These are phyloP conservation scores for Zaprionus tsacasi DNA, from an alignment of 1,140 invertebrate species.

Conservation along the genomic window DNA sequence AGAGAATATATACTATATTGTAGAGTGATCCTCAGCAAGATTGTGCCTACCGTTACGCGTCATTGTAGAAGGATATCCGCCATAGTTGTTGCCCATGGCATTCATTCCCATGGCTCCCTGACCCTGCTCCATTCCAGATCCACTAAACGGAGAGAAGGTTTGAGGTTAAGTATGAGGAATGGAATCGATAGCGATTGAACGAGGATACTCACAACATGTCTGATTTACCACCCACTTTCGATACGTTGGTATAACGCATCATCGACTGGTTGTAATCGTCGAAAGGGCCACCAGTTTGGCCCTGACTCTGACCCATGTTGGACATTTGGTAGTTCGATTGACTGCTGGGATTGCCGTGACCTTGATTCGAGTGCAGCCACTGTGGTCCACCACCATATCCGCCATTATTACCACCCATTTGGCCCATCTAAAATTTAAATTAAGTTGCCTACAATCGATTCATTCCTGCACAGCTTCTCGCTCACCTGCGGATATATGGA, in stretches of 20 bases:
- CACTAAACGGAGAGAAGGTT: not conserved
- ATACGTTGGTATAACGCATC: conserved; percentile 37
- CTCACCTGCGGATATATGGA: conserved; percentile 49
- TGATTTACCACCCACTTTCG: conserved; percentile 20
- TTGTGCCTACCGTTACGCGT: conserved; percentile 41
- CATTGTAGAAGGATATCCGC: conserved; percentile 27
- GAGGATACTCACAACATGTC: conserved; percentile 8
- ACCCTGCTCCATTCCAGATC: conserved; percentile 7
- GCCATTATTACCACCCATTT: conserved; percentile 24
- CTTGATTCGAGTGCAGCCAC: conserved; percentile 68
- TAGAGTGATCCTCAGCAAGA: not conserved
- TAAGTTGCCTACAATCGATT: not conserved
- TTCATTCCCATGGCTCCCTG: conserved; percentile 33
- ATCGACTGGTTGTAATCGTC: conserved; percentile 56
- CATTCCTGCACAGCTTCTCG: not conserved
- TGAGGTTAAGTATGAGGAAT: not conserved
- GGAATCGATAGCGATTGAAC: not conserved
- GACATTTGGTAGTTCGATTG: conserved; percentile 10
- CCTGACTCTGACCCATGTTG: conserved; percentile 17
- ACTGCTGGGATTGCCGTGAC: conserved; percentile 3
- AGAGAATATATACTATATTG: not conserved
- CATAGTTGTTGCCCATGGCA: conserved; percentile 26
- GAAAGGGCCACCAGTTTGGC: conserved; percentile 31
- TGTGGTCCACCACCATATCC: conserved; percentile 44
- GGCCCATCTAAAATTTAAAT: conserved; percentile 20